Conservation (phyloP, 2,888 invertebrate species). For the Xestia c-nigrum region DNA sequence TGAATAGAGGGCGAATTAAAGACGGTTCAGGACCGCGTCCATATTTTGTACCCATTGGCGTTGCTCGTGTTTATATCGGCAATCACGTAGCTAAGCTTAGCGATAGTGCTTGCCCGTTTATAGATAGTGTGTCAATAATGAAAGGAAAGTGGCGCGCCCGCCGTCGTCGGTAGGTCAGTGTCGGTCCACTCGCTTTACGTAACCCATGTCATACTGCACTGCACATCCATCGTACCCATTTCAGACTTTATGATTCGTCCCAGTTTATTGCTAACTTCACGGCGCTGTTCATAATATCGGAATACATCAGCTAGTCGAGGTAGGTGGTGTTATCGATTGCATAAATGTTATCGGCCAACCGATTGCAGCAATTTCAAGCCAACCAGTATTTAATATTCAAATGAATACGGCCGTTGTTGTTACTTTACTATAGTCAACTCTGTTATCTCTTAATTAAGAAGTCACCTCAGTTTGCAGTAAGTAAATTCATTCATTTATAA, state of each 20-base stretch:
- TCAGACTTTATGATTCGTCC: constrained; percentile 71
- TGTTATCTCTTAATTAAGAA: constrained; percentile 9
- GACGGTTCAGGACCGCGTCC: constrained; percentile 47
- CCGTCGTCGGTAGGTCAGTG: constrained; percentile 87
- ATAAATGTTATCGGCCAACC: constrained; percentile 52
- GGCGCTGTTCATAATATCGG: constrained; percentile 2
- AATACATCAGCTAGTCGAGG: constrained; percentile 32
- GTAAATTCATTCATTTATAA: background rate
- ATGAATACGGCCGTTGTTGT: constrained; percentile 34
- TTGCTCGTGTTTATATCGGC: constrained; percentile 66
- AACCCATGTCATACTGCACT: constrained; percentile 83
- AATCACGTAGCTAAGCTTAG: constrained; percentile 75
- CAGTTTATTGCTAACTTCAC: constrained; percentile 43
- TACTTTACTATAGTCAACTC: constrained; percentile 7
- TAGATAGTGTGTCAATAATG: constrained; percentile 89
- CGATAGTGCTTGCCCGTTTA: constrained; percentile 80
- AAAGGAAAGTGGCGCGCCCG: constrained; percentile 88
- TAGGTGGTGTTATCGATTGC: constrained; percentile 53
- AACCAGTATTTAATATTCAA: constrained; percentile 45
- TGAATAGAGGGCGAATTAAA: constrained; percentile 12
- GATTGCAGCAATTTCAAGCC: constrained; percentile 55
- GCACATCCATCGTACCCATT: constrained; percentile 83
- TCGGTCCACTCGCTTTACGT: constrained; percentile 84
- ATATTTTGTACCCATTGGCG: constrained; percentile 49
- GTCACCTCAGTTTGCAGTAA: constrained; percentile 4